Evolutionary conservation across 2,113 vertebrate species (phyloP), one percentile per base, ranked within the genome.

Genomic region (Oxyruncus cristatus): DNA sequence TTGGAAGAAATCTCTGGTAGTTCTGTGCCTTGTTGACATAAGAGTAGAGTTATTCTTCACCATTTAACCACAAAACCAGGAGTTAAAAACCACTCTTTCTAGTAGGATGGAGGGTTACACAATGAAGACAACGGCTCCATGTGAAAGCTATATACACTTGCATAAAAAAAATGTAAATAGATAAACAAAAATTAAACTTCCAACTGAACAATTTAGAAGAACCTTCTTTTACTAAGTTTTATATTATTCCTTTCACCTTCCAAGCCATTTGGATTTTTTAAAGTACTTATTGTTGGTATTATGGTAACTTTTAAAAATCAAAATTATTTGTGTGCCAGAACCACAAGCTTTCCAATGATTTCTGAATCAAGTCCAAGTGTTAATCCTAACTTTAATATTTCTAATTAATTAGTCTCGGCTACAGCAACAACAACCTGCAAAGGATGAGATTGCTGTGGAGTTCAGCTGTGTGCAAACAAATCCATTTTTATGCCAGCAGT

Each of bases 321-420:
- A 94, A 96, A 92, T 96, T 83, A 41, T 84, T 92, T 70, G 12
- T 77, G 37, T 96, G 89, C 56, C 88, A 93, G 81, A 91, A 42
- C 62, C 77, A 91, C 68, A 94, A 88, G 92, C 53, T 97, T 97
- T 89, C 56, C 96, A 97, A 79, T 94, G 74, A 96, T 89, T 97
- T 98, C 85, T 97, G 94, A 97, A 96, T 96, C 87, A 70, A 92
- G 72, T 94, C 96, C 95, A 97, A 97, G 90, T 97, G 77, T 97
- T 98, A 98, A 98, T 97, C 86, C 82, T 91, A 93, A 96, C 94
- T 97, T 98, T 97, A 98, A 94, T 97, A 98, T 96, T 98, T 97
- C 89, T 97, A 97, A 98, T 98, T 98, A 98, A 98, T 98, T 98
- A 98, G 96, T 97, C 83, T 97, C 97, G 83, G 75, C 95, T 97